Evolutionary conservation across 37 sponge, comb jelly and placozoan genomes (phyloP).

Genomic region (Agelas oroides): DNA sequence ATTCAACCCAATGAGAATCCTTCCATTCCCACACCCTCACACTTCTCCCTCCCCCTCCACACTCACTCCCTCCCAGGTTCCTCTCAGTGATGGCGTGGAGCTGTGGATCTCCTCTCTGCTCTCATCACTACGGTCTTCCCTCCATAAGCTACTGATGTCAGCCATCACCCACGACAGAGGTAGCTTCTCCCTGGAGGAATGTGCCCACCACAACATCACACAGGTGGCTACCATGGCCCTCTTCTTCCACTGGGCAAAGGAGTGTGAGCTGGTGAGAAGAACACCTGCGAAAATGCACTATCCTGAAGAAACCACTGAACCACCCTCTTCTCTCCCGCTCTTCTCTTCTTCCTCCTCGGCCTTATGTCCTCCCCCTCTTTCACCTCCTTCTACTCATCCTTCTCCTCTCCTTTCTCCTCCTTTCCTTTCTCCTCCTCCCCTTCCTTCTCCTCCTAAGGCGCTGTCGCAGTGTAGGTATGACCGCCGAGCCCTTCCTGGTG

Average conservation of each 20-base stretch:
- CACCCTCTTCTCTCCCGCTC: not conserved
- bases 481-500: constrained; percentile 65
- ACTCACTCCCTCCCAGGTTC: constrained; percentile 46
- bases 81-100: constrained; percentile 69
- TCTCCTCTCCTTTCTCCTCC: not conserved
- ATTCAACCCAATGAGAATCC: no score
- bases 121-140: constrained; percentile 15
- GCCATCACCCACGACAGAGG: not conserved
- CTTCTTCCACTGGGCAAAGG: constrained; percentile 83
- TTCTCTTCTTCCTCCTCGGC: not conserved
- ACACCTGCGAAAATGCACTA: no score
- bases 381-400: not conserved
- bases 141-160: constrained; percentile 27
- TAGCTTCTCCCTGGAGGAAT: constrained; percentile 49
- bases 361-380: not conserved
- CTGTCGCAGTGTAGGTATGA: constrained; percentile 68
- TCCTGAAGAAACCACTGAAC: no score
- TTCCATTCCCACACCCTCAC: no score
- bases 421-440: not conserved
- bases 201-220: constrained; percentile 19
- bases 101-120: constrained; percentile 60
- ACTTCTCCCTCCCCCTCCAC: no score
- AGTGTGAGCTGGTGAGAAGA: constrained; percentile 74
- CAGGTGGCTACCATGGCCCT: constrained; percentile 82
- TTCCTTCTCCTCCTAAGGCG: constrained; percentile 3